Percentiles rank a stretch among this genome's conserved stretches.
Evolutionary conservation across 1,140 invertebrate species (phyloP).

Genomic region (Papilio polyxenes): DNA sequence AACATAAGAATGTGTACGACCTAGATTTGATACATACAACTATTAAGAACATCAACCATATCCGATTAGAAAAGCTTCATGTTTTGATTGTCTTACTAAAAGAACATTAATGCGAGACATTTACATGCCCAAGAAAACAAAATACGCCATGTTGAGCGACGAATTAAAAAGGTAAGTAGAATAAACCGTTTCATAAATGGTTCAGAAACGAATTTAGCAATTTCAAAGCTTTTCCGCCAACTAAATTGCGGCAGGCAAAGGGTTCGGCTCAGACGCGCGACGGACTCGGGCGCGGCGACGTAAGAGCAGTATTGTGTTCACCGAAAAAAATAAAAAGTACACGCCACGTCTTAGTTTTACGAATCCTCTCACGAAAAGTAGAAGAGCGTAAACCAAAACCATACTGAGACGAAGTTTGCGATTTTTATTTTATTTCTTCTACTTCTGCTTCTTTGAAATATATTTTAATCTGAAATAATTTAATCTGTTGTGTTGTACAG

Average conservation of each 20-base stretch:
- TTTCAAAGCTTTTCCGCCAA: slow-evolving; percentile 21
- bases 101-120: background rate
- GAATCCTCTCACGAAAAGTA: background rate
- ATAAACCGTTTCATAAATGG: background rate
- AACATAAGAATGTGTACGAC: background rate
- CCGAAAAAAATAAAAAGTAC: background rate
- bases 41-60: background rate
- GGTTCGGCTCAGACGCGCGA: background rate
- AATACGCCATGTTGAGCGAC: background rate
- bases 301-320: background rate
- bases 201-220: slow-evolving; percentile 17
- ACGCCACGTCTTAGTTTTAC: background rate
- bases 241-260: background rate
- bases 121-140: background rate
- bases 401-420: background rate
- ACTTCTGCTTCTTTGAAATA: no score
- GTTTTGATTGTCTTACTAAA: background rate
- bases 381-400: background rate
- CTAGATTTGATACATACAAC: background rate
- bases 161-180: background rate
- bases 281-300: background rate
- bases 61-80: background rate
- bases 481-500: no score
- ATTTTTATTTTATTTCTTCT: background rate
- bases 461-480: no score